phyloP scores from a whole-genome alignment of 2,888 invertebrate species.

The Callinectes sapidus region DNA sequence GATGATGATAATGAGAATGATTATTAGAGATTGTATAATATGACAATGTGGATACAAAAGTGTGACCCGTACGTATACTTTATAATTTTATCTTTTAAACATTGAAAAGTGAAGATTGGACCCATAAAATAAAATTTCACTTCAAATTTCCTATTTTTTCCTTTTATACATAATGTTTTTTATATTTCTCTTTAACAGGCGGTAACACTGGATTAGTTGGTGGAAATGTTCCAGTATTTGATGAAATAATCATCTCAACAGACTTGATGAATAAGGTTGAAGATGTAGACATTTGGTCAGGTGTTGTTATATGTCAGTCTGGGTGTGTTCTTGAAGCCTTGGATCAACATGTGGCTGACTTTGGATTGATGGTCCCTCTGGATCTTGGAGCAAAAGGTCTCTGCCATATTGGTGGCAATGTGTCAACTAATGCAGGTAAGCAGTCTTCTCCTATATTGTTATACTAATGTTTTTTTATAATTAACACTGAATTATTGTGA shows the following conservation, averaged over 20 bases:
- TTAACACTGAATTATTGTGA: not conserved
- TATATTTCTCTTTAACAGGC: constrained; percentile 75
- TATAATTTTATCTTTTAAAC: not conserved
- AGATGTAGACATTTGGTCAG: constrained; percentile 68
- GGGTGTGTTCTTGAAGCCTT: constrained; percentile 93
- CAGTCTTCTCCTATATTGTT: not conserved
- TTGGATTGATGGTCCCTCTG: constrained; percentile 92
- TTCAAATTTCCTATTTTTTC: not conserved
- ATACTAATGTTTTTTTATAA: not conserved
- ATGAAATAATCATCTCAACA: constrained; percentile 93
- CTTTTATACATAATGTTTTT: not conserved
- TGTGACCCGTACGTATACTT: not conserved
- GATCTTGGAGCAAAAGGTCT: constrained; percentile 98
- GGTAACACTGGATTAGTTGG: constrained; percentile 97
- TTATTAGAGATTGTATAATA: not conserved
- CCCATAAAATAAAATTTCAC: not conserved
- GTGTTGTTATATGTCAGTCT: constrained; percentile 76
- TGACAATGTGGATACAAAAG: not conserved
- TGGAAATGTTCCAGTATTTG: constrained; percentile 97
- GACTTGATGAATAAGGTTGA: constrained; percentile 88
- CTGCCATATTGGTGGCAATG: constrained; percentile 96
- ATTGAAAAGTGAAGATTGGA: not conserved
- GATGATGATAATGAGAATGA: too few species aligned
- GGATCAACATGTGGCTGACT: constrained; percentile 84
- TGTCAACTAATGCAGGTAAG: constrained; percentile 90